These are phyloP conservation scores for Nixonia krombeini DNA, from an alignment of 1,140 invertebrate species.

Conservation along the genomic window DNA sequence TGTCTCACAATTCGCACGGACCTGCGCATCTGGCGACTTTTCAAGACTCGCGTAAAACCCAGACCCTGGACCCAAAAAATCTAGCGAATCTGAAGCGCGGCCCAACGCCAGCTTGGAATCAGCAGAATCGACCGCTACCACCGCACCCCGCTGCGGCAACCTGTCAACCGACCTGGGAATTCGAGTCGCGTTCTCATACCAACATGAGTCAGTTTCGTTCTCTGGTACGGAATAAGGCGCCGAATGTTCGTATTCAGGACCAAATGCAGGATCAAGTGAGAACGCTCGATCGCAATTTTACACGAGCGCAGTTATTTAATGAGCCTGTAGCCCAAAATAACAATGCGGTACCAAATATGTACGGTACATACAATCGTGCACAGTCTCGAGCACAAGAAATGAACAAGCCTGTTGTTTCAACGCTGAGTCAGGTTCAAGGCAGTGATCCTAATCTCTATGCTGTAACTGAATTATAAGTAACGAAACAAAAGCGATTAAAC, in stretches of 20 bases:
- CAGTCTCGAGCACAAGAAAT: constrained; percentile 64
- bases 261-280: constrained; percentile 68
- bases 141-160: constrained; percentile 52
- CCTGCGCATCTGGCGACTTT: constrained; percentile 66
- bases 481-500: constrained; percentile 34
- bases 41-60: constrained; percentile 68
- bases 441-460: constrained; percentile 70
- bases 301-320: constrained; percentile 62
- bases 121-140: constrained; percentile 65
- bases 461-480: constrained; percentile 65
- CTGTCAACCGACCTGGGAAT: constrained; percentile 64
- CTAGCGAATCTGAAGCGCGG: constrained; percentile 65
- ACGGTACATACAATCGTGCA: constrained; percentile 67
- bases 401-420: constrained; percentile 63
- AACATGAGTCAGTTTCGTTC: constrained; percentile 71
- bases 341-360: constrained; percentile 69
- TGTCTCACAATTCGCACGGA: constrained; percentile 68
- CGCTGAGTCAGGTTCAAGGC: constrained; percentile 68
- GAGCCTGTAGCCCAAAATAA: constrained; percentile 53
- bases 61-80: constrained; percentile 69
- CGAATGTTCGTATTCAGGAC: constrained; percentile 64
- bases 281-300: constrained; percentile 68
- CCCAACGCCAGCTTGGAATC: constrained; percentile 65
- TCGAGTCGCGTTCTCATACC: constrained; percentile 67
- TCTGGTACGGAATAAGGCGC: constrained; percentile 65